These are phyloP conservation scores for Globodera rostochiensis DNA, from an alignment of 1,140 invertebrate genomes.

Conservation along the genomic window DNA sequence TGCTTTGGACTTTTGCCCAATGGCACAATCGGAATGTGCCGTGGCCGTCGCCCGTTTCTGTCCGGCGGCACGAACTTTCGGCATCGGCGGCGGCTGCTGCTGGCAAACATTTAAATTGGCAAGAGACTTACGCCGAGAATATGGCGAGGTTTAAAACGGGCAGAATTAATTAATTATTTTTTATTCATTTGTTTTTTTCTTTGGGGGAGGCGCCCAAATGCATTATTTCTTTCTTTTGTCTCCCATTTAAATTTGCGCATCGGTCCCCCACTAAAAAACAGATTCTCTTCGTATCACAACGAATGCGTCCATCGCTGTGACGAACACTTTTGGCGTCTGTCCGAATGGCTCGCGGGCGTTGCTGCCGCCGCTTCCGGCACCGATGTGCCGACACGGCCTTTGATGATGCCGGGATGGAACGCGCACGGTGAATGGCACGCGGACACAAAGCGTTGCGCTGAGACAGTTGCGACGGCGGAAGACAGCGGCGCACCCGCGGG, in stretches of 20 bases:
- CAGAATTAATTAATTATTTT: no score
- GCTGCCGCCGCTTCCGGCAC: background rate
- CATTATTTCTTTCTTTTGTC: background rate
- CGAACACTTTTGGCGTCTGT: constrained; percentile 7
- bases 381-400: background rate
- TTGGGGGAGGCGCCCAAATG: no score
- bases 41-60: no score
- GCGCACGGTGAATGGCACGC: background rate
- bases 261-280: background rate
- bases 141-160: background rate
- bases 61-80: background rate
- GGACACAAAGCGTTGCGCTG: background rate
- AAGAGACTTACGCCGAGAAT: background rate
- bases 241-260: background rate
- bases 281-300: background rate
- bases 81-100: background rate
- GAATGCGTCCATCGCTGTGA: constrained; percentile 4
- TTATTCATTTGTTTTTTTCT: no score
- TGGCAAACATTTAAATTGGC: background rate
- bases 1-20: no score
- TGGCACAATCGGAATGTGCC: no score
- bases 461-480: background rate
- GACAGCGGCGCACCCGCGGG: background rate
- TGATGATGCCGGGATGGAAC: background rate
- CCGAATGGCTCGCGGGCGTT: constrained; percentile 7